Evolutionary conservation across 1,140 invertebrate genomes (phyloP).

Genomic region (Contarinia nasturtii): DNA sequence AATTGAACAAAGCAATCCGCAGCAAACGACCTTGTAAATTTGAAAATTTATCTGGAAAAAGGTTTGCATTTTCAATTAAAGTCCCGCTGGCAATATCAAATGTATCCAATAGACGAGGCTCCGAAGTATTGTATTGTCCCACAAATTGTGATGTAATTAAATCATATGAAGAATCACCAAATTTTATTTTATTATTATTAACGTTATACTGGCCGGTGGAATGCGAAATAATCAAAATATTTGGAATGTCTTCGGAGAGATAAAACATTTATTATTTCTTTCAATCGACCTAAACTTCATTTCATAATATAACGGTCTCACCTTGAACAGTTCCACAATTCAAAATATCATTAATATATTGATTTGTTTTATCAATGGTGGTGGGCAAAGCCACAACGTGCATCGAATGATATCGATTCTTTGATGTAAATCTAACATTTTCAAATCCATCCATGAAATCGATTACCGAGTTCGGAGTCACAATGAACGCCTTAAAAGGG

Average conservation of each 20-base stretch:
- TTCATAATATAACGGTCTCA: neutral
- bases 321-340: neutral
- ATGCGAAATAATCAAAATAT: conserved; percentile 1
- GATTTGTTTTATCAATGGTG: neutral
- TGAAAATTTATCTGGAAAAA: conserved; percentile 12
- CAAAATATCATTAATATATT: neutral
- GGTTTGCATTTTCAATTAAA: conserved; percentile 2
- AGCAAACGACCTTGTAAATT: conserved; percentile 9
- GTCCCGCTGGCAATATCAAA: neutral
- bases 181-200: neutral
- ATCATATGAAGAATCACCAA: neutral
- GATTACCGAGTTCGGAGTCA: neutral
- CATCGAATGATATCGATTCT: neutral
- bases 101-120: neutral
- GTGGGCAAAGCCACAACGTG: neutral
- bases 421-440: neutral
- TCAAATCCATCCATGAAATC: neutral
- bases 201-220: neutral
- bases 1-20: conserved; percentile 11
- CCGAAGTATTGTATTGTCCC: neutral
- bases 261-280: too few relatives aligned
- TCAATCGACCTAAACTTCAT: too few relatives aligned
- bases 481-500: neutral
- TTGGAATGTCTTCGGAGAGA: neutral
- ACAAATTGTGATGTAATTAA: conserved; percentile 5